Evolutionary conservation across 2,888 invertebrate species (phyloP).

Genomic region (Euplexia lucipara): DNA sequence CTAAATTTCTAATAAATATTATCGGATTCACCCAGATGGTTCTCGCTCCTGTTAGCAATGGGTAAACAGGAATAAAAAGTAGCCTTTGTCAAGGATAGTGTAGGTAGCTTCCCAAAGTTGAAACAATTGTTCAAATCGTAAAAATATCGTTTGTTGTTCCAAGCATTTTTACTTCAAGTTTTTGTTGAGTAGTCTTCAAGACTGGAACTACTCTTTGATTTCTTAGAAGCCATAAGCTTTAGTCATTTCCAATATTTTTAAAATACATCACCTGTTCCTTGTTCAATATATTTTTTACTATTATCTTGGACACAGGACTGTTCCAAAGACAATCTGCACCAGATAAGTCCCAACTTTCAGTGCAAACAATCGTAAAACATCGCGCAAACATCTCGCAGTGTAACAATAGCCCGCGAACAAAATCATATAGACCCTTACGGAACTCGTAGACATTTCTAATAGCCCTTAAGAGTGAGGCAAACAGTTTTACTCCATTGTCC

Average conservation of each 20-base stretch:
- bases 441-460: constrained; percentile 87
- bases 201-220: neutral
- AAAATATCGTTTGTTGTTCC: no score
- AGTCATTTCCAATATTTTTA: neutral
- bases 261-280: constrained; percentile 17
- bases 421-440: constrained; percentile 72
- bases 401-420: constrained; percentile 69
- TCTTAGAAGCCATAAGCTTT: neutral
- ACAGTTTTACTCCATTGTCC: constrained; percentile 88
- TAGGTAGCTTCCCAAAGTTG: no score
- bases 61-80: no score
- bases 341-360: constrained; percentile 60
- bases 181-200: no score
- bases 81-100: no score
- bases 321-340: constrained; percentile 36
- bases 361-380: constrained; percentile 61
- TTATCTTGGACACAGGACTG: constrained; percentile 30
- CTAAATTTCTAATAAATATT: no score
- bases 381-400: constrained; percentile 63
- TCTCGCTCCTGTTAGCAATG: no score
- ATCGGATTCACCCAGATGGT: no score
- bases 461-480: constrained; percentile 88
- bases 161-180: no score
- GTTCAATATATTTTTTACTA: constrained; percentile 34
- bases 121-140: no score